phyloP scores from a whole-genome alignment of 2,888 invertebrate genomes.

The Imbricaverruca yamaguchii region DNA sequence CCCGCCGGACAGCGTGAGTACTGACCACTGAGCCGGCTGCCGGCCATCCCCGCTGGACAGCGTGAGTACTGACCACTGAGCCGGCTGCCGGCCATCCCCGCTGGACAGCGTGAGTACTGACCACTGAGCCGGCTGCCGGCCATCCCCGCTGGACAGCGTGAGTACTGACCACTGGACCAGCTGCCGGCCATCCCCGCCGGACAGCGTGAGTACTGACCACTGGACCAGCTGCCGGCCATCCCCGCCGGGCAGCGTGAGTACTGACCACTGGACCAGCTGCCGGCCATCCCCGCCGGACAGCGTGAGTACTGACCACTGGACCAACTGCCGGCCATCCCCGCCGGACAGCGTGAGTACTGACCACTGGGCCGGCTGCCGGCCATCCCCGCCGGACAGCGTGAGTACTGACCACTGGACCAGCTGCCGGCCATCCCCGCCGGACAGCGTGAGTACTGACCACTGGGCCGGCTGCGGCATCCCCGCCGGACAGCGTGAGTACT shows the following conservation, averaged over 20 bases:
- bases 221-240: slow-evolving; percentile 83
- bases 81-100: slow-evolving; percentile 82
- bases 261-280: slow-evolving; percentile 61
- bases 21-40: slow-evolving; percentile 57
- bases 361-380: slow-evolving; percentile 74
- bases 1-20: slow-evolving; percentile 74
- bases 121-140: slow-evolving; percentile 70
- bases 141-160: slow-evolving; percentile 81
- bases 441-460: slow-evolving; percentile 55
- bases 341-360: slow-evolving; percentile 63
- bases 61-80: slow-evolving; percentile 51
- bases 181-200: slow-evolving; percentile 86
- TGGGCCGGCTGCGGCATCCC: slow-evolving; percentile 85
- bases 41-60: slow-evolving; percentile 83
- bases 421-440: slow-evolving; percentile 86
- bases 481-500: slow-evolving; percentile 65
- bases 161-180: slow-evolving; percentile 54
- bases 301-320: slow-evolving; percentile 56
- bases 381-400: slow-evolving; percentile 81
- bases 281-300: slow-evolving; percentile 83
- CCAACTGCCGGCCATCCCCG: slow-evolving; percentile 82
- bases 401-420: slow-evolving; percentile 54
- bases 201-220: slow-evolving; percentile 55
- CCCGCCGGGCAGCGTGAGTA: slow-evolving; percentile 74
- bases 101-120: slow-evolving; percentile 63